phyloP scores from a whole-genome alignment of 2,797 vertebrate species.

The Falco cherrug region DNA sequence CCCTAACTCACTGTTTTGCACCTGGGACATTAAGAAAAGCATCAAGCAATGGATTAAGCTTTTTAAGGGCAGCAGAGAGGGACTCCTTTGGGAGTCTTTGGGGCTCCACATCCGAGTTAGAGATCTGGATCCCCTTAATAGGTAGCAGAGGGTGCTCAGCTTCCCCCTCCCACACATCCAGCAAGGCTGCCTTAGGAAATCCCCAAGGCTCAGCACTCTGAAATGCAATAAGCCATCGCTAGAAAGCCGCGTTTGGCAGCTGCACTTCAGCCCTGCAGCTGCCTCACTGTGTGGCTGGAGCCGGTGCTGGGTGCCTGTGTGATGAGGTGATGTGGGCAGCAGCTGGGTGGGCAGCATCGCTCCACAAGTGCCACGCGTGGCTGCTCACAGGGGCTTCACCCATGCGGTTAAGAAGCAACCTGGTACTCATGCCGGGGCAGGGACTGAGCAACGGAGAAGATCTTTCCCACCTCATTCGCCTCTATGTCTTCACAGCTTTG shows the following conservation, averaged over 20 bases:
- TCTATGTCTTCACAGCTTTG: not conserved
- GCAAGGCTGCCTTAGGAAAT: not conserved
- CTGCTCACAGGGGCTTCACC: not conserved
- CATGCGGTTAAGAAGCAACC: not conserved
- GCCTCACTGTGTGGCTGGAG: not conserved
- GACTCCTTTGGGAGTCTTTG: not conserved
- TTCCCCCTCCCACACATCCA: accelerated
- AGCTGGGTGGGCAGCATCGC: not conserved
- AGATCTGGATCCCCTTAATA: not conserved
- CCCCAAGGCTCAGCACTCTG: not conserved
- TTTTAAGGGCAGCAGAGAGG: not conserved
- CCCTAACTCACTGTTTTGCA: not conserved
- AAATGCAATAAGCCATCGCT: not conserved
- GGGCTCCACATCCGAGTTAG: not conserved
- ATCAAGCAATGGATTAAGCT: not conserved
- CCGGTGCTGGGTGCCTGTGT: accelerated
- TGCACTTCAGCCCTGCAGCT: not conserved
- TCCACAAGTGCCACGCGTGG: accelerated
- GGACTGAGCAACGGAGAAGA: not conserved
- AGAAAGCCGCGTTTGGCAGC: not conserved
- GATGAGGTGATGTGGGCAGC: not conserved
- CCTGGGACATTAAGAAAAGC: not conserved
- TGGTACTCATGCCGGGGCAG: not conserved
- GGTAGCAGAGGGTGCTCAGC: not conserved
- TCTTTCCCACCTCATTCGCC: not conserved